Conservation (phyloP, 2,797 vertebrate species). For the Pipistrellus pipistrellus region DNA sequence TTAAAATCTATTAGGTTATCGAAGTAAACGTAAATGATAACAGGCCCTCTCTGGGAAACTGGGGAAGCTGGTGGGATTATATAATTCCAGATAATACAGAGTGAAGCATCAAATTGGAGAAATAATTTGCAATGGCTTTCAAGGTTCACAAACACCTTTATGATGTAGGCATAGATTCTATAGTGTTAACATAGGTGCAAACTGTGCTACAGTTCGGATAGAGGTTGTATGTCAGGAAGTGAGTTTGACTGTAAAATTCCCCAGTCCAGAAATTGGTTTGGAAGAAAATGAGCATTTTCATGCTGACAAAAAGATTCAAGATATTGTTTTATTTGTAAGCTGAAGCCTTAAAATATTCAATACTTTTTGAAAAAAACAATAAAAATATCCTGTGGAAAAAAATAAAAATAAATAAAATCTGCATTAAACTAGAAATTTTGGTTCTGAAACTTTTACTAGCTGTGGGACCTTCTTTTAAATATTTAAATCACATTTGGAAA, state of each 20-base stretch:
- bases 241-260: too few relatives aligned
- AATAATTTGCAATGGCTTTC: not conserved
- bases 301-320: too few relatives aligned
- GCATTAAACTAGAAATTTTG: slow-evolving; percentile 21
- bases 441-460: not conserved
- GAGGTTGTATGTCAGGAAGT: too few relatives aligned
- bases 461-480: slow-evolving; percentile 32
- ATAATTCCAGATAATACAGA: not conserved
- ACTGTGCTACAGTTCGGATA: too few relatives aligned
- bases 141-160: slow-evolving; percentile 13
- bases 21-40: slow-evolving; percentile 41
- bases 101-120: slow-evolving; percentile 3
- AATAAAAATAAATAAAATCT: not conserved
- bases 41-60: not conserved
- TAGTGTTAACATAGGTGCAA: too few relatives aligned
- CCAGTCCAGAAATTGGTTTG: too few relatives aligned
- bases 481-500: slow-evolving; percentile 45
- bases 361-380: too few relatives aligned
- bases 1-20: slow-evolving; percentile 52
- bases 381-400: too few relatives aligned
- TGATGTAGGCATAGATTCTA: not conserved
- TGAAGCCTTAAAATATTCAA: too few relatives aligned
- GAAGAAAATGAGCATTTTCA: too few relatives aligned
- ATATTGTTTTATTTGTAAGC: too few relatives aligned
- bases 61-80: slow-evolving; percentile 4